A percentile compares a stretch with the other conserved stretches of the same genome.
These are phyloP conservation scores for Mustela lutreola DNA, from an alignment of 2,113 vertebrate species.

Conservation along the genomic window DNA sequence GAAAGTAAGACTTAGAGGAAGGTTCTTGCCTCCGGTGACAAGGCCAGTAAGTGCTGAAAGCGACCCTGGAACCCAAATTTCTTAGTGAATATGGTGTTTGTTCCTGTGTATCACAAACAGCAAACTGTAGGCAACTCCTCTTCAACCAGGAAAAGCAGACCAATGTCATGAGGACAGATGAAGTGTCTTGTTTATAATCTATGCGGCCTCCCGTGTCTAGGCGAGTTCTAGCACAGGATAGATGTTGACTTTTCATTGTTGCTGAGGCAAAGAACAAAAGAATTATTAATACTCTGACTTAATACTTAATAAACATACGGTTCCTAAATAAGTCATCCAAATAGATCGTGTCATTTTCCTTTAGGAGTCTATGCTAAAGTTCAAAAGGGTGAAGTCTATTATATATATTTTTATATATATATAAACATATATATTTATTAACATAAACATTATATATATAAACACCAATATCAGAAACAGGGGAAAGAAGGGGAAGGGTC, in stretches of 20 bases:
- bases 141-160: conserved; percentile 17
- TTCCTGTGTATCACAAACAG: not conserved
- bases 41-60: conserved; percentile 39
- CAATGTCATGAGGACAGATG: not conserved
- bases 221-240: not conserved
- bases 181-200: not conserved
- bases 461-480: not conserved
- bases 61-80: not conserved
- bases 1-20: conserved; percentile 56
- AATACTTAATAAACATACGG: conserved; percentile 8
- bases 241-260: not conserved
- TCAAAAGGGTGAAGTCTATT: not conserved
- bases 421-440: not conserved
- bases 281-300: conserved; percentile 8
- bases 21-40: conserved; percentile 61
- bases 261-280: not conserved
- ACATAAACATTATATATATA: not conserved
- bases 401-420: not conserved
- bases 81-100: not conserved
- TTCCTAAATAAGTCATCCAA: conserved; percentile 39
- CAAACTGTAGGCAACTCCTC: not conserved
- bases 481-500: not conserved
- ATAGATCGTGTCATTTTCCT: not conserved
- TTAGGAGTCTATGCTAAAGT: not conserved
- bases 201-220: not conserved